Base-by-base conservation (phyloP, 1,140 invertebrate species). In the Microplitis mediator region DNA sequence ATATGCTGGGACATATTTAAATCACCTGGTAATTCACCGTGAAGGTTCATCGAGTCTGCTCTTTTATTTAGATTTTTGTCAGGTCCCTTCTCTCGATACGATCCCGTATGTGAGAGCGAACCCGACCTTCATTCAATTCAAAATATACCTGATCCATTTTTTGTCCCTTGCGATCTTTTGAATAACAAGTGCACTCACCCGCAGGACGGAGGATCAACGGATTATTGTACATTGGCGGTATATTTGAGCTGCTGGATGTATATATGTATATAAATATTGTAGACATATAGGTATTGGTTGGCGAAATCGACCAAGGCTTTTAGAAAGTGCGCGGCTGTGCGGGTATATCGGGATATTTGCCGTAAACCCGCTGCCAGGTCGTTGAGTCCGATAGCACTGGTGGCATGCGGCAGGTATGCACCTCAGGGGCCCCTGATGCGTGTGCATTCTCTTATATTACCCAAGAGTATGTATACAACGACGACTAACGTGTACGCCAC, bases 401-500 rank as follows among this genome's bases (percentile, higher is more conserved):
- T 64, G 62, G 62, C 62, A 67, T 67, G 65, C 65, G 31, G 45
- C 65, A 67, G 63, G 50, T 67, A 54, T 54, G 50, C 39, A 52
- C 50, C 65, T 67, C 65, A 14, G 34, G 62, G 65, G 65, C 36
- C 65, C 65, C 50, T 23, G 50, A 67, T 67, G 65, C 65, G 65
- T 67, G 31, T 67, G 51, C 65, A 67, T 67, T 67, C 51, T 67
- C 50, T 54, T 67, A 67, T 67, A 52, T 67, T 64, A 64, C 62
- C 39, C 62, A 64, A 67, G 50, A 67, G 31, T 54, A 54, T 50
- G 51, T 51, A 67, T 67, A 67, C 65, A 67, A 52, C 50, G 13
- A 51, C n/a, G 4, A 65, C 34, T 65, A 11, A 34, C 9, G 11
- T 36, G 60, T 34, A 62, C 14, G 60, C 60, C 34, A 62, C 60